phyloP scores from a whole-genome alignment of 2,113 vertebrate species.

The Australoheros scitulus region DNA sequence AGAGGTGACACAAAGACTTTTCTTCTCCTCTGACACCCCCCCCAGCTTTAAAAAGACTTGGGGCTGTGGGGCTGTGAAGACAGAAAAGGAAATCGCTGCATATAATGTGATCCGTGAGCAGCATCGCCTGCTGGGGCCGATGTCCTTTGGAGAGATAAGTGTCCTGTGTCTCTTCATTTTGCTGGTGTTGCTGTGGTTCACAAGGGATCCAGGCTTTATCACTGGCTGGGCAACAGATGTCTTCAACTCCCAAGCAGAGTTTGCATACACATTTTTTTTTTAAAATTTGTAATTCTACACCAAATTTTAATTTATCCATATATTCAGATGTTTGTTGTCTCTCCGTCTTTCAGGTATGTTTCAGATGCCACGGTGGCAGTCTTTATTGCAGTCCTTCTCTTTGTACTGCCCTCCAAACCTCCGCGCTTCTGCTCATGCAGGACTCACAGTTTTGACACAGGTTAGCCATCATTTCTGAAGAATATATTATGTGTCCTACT shows the following conservation, averaged over 20 bases:
- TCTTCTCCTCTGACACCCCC: not conserved
- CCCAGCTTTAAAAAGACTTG: constrained; percentile 86
- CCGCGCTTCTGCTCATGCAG: constrained; percentile 80
- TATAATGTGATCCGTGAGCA: constrained; percentile 85
- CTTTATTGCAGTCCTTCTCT: constrained; percentile 88
- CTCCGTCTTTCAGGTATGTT: constrained; percentile 80
- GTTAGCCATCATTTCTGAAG: constrained; percentile 41
- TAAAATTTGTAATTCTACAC: not conserved
- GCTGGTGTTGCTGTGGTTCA: constrained; percentile 92
- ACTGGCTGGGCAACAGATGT: constrained; percentile 86
- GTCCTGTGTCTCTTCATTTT: constrained; percentile 88
- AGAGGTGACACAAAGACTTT: constrained; percentile 33
- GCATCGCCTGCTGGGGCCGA: constrained; percentile 85
- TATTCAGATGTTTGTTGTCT: not conserved
- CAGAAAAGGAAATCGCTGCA: constrained; percentile 82
- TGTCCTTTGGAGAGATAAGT: constrained; percentile 88
- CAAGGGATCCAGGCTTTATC: constrained; percentile 91
- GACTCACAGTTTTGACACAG: constrained; percentile 65
- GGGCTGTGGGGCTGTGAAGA: constrained; percentile 81
- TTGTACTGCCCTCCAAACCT: constrained; percentile 87
- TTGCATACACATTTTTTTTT: constrained; percentile 41
- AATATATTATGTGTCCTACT: not conserved
- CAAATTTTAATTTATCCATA: not conserved
- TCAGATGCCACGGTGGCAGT: constrained; percentile 89
- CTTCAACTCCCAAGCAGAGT: constrained; percentile 87